Percentiles rank a stretch among this genome's conserved stretches.
Conservation (phyloP, 1,140 invertebrate genomes). For the Daktulosphaira vitifoliae region DNA sequence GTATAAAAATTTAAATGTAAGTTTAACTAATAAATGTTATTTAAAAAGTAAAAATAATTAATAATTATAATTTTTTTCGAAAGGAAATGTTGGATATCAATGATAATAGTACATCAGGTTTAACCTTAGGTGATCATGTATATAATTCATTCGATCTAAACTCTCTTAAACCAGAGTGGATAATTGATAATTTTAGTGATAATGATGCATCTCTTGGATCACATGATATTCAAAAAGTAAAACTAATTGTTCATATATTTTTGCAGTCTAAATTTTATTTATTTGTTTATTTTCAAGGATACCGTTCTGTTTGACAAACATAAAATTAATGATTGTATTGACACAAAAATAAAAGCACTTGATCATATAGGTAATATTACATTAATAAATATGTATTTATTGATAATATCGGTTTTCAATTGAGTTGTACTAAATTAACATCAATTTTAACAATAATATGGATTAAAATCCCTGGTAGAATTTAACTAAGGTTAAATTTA, state of each 20-base stretch:
- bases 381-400: no score
- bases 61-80: background rate
- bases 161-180: constrained; percentile 18
- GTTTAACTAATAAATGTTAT: background rate
- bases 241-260: no score
- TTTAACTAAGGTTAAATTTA: no score
- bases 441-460: no score
- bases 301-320: no score
- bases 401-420: no score
- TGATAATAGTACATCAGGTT: background rate
- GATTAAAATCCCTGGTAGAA: no score
- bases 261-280: no score
- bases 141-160: constrained; percentile 8
- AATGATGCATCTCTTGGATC: background rate
- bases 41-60: background rate
- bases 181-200: constrained; percentile 1
- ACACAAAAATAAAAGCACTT: background rate
- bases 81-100: background rate
- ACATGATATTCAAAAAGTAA: background rate
- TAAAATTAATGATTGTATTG: background rate
- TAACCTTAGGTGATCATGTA: background rate
- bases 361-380: background rate
- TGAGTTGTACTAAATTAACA: no score
- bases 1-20: background rate
- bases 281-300: no score